Evolutionary conservation across 2,888 invertebrate genomes (phyloP).

Genomic region (Agrilus biguttatus): DNA sequence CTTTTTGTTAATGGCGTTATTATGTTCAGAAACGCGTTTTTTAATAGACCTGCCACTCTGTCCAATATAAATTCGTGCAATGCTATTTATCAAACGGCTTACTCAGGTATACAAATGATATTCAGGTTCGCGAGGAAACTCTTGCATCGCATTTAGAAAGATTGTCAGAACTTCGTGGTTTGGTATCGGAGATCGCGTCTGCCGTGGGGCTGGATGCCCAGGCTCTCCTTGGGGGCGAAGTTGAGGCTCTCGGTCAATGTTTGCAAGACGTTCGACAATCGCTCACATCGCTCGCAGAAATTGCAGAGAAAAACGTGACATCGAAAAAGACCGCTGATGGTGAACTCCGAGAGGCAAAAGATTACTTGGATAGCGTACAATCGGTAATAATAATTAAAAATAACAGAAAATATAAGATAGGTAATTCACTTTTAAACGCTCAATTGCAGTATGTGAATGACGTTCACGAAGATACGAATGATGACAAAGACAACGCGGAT

Average conservation of each 20-base stretch:
- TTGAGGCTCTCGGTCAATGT: conserved; percentile 59
- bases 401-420: background rate
- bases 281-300: conserved; percentile 58
- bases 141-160: conserved; percentile 56
- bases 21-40: too few relatives aligned
- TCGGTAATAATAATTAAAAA: conserved; percentile 39
- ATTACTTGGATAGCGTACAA: conserved; percentile 56
- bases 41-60: too few relatives aligned
- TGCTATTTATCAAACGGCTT: too few relatives aligned
- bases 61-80: too few relatives aligned
- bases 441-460: conserved; percentile 39
- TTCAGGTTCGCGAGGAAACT: conserved; percentile 61
- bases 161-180: conserved; percentile 51
- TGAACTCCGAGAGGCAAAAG: conserved; percentile 41
- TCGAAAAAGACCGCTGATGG: conserved; percentile 37
- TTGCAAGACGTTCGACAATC: conserved; percentile 64
- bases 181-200: conserved; percentile 64
- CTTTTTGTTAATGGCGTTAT: too few relatives aligned
- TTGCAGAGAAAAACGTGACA: conserved; percentile 55
- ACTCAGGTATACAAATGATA: conserved; percentile 1
- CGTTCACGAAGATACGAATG: conserved; percentile 31
- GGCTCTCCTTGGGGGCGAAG: conserved; percentile 58
- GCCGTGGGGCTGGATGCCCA: conserved; percentile 62
- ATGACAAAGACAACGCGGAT: conserved; percentile 36
- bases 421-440: background rate